These are phyloP conservation scores for Orycteropus afer DNA, from an alignment of 2,113 vertebrate species.

Conservation along the genomic window DNA sequence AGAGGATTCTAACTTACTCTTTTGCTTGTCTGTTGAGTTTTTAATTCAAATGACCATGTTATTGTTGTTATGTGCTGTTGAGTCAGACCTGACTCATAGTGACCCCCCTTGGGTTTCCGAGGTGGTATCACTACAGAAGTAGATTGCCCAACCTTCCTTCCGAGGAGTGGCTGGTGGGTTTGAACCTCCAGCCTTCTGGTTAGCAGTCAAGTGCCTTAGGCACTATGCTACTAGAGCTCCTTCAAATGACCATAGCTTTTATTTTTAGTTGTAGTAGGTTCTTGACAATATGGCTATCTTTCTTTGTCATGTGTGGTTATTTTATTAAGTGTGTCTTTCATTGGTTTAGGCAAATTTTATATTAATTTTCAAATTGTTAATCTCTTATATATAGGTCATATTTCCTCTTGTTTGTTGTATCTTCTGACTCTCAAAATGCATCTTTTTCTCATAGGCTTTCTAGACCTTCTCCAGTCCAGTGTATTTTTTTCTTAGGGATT, in stretches of 20 bases:
- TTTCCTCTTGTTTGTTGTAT: not conserved
- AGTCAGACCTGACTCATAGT: too few relatives aligned
- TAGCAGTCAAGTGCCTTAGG: too few relatives aligned
- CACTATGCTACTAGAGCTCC: too few relatives aligned
- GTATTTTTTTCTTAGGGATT: not conserved
- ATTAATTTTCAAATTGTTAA: not conserved
- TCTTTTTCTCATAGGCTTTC: not conserved
- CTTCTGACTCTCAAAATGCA: accelerated
- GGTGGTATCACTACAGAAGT: too few relatives aligned
- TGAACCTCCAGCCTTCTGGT: too few relatives aligned
- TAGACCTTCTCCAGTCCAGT: not conserved
- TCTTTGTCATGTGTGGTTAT: not conserved
- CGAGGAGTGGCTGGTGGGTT: too few relatives aligned
- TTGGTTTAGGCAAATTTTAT: not conserved
- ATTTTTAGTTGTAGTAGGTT: not conserved
- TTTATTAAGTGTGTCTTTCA: not conserved
- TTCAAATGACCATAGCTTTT: too few relatives aligned
- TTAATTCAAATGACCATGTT: not conserved
- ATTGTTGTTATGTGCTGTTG: too few relatives aligned
- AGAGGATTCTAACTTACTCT: not conserved
- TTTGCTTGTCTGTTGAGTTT: not conserved
- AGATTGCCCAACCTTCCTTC: too few relatives aligned
- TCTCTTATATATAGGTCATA: not conserved
- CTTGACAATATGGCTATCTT: not conserved
- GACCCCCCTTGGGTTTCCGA: too few relatives aligned